Percentiles rank a stretch among this genome's conserved stretches.
Conservation (phyloP, 2,888 invertebrate species). For the Lepidocyrtinus sp. region DNA sequence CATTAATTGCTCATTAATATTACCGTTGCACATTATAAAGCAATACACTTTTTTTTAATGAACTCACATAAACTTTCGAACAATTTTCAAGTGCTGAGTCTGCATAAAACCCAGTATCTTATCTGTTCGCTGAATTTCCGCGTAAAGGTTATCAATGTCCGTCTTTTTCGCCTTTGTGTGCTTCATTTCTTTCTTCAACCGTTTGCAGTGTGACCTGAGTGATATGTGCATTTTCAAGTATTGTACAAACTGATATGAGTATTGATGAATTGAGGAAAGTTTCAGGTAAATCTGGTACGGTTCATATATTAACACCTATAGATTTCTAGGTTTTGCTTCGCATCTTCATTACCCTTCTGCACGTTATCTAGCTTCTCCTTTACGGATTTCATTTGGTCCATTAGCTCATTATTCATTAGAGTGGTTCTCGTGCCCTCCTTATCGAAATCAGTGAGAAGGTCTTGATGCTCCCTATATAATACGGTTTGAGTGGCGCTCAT, state of each 20-base stretch:
- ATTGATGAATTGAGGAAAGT: too few species aligned
- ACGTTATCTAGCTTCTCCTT: constrained; percentile 22
- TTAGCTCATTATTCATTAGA: constrained; percentile 44
- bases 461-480: constrained; percentile 50
- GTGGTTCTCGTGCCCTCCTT: constrained; percentile 30
- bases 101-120: constrained; percentile 37
- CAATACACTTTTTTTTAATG: too few species aligned
- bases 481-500: constrained; percentile 34
- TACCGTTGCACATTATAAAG: too few species aligned
- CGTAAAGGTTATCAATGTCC: constrained; percentile 32
- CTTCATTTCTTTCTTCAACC: constrained; percentile 30
- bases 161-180: neutral
- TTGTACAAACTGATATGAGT: too few species aligned
- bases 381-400: constrained; percentile 17
- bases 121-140: constrained; percentile 29
- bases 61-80: constrained; percentile 45
- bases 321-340: constrained; percentile 29
- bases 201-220: constrained; percentile 23
- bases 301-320: constrained; percentile 54
- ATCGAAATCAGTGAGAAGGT: constrained; percentile 4
- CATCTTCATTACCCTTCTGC: neutral
- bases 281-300: too few species aligned
- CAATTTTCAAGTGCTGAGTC: constrained; percentile 48
- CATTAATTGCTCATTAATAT: too few species aligned
- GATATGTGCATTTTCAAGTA: neutral